These are phyloP conservation scores for Platycercus adscitus DNA, from an alignment of 2,113 vertebrate genomes.

Conservation along the genomic window DNA sequence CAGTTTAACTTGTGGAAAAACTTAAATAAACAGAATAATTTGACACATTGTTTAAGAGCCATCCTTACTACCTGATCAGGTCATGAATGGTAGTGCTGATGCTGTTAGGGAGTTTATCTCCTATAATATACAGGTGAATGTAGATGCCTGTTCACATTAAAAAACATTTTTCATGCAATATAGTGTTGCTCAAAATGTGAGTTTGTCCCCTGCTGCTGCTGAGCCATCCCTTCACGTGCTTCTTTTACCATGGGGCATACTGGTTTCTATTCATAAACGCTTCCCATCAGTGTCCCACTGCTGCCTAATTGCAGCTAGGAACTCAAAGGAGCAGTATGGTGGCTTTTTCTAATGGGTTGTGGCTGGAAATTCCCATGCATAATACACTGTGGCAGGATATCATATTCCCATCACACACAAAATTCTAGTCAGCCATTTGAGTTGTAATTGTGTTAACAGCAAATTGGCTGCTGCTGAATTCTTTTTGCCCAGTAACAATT, in stretches of 20 bases:
- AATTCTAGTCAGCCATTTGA: neutral
- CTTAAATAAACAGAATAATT: neutral
- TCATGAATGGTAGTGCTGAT: neutral
- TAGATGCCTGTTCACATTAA: constrained; percentile 4
- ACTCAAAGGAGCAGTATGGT: constrained; percentile 5
- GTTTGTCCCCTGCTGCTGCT: constrained; percentile 11
- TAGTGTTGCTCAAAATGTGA: neutral
- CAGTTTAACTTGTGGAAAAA: neutral
- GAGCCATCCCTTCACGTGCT: neutral
- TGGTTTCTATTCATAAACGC: constrained; percentile 42
- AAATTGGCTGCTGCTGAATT: constrained; percentile 24
- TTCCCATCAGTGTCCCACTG: constrained; percentile 34
- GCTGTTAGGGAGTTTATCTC: neutral
- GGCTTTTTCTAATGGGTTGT: constrained; percentile 39
- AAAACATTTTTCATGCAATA: constrained; percentile 4
- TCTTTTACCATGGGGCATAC: constrained; percentile 44
- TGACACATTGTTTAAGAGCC: neutral
- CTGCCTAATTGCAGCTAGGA: constrained; percentile 53
- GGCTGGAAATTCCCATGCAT: constrained; percentile 37
- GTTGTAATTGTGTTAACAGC: constrained; percentile 29
- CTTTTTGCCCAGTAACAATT: constrained; percentile 1
- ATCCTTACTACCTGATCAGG: neutral
- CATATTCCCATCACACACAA: constrained; percentile 35
- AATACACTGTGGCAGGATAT: constrained; percentile 8
- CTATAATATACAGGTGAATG: neutral